Percentiles rank a stretch among this genome's conserved stretches.
phyloP scores from a whole-genome alignment of 2,113 vertebrate genomes.

The Hylia prasina region DNA sequence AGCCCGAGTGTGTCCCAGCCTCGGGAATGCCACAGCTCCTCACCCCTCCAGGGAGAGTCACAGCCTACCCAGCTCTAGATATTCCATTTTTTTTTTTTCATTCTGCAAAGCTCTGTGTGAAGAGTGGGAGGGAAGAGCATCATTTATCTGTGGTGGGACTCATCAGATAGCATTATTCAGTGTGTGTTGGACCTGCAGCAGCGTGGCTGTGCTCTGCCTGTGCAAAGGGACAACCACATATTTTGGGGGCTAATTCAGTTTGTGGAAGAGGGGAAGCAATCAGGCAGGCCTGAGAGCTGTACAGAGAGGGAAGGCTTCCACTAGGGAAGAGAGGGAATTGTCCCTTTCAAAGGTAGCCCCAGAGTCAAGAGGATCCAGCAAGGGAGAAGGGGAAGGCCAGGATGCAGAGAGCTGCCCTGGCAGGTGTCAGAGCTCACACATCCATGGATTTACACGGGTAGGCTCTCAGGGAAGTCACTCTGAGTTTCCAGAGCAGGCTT shows the following conservation, averaged over 20 bases:
- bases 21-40: not conserved
- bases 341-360: not conserved
- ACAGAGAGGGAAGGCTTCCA: not conserved
- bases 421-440: not conserved
- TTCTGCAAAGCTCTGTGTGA: not conserved
- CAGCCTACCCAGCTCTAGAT: not conserved
- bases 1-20: not conserved
- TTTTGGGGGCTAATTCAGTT: not conserved
- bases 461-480: not conserved
- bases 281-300: not conserved
- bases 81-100: no score
- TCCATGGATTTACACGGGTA: not conserved
- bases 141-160: not conserved
- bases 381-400: not conserved
- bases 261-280: not conserved
- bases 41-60: not conserved
- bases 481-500: not conserved
- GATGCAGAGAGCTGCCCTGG: not conserved
- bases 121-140: not conserved
- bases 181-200: not conserved
- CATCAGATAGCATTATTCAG: not conserved
- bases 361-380: no score
- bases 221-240: accelerated
- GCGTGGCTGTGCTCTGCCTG: not conserved
- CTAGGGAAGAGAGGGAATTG: not conserved